These are phyloP conservation scores for Microcebus tavaratra DNA, from an alignment of 2,113 vertebrate genomes.

Conservation along the genomic window DNA sequence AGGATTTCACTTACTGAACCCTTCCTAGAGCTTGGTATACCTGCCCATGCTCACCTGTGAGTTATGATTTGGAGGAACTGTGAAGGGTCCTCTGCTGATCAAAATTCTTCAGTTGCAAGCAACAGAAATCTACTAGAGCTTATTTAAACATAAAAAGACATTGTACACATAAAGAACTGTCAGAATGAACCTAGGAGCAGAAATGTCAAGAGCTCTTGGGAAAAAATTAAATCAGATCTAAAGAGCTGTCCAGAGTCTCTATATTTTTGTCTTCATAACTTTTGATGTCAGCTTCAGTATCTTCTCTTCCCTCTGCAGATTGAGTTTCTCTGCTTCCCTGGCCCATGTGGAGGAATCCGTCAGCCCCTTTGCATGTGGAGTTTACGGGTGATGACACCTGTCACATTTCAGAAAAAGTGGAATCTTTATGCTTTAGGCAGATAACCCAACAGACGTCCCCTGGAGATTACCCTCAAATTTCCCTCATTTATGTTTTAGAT, in stretches of 20 bases:
- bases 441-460: neutral
- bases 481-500: neutral
- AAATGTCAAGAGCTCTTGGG: neutral
- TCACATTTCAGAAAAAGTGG: neutral
- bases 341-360: neutral
- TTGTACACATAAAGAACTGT: neutral
- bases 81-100: neutral
- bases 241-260: neutral
- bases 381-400: neutral
- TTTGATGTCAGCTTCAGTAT: neutral
- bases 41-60: neutral
- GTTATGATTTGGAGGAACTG: neutral
- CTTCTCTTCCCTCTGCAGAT: neutral
- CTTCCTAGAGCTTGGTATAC: neutral
- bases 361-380: neutral
- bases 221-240: neutral
- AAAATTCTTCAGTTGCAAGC: neutral
- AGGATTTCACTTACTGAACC: neutral
- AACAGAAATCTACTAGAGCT: conserved; percentile 7
- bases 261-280: neutral
- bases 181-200: neutral
- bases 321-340: neutral
- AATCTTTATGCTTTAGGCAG: neutral
- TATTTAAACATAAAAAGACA: neutral
- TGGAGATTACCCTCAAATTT: neutral